Percentiles rank a stretch among this genome's conserved stretches.
Evolutionary conservation across 2,113 vertebrate genomes (phyloP).

Genomic region (Varanus salvator): DNA sequence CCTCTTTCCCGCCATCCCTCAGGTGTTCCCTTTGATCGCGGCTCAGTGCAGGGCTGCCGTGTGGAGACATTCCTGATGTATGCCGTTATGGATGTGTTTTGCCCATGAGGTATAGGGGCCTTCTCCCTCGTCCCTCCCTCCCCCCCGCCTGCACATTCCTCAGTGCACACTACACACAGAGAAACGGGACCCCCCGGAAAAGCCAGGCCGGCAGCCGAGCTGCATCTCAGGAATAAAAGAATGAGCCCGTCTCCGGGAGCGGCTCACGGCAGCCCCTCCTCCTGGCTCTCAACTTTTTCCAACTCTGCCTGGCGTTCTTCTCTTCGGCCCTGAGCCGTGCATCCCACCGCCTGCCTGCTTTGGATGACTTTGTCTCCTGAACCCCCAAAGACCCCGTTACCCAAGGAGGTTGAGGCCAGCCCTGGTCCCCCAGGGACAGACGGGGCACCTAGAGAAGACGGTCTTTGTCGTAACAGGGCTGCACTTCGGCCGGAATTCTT

Average conservation of each 20-base stretch:
- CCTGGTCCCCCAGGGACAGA: not conserved
- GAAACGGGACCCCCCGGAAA: not conserved
- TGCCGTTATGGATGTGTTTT: slow-evolving; percentile 11
- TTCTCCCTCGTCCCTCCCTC: accelerated
- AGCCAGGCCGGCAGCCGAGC: not conserved
- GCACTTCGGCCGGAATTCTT: accelerated
- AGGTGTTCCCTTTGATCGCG: not conserved
- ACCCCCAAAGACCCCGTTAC: not conserved
- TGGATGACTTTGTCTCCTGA: not conserved
- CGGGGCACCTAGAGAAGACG: accelerated
- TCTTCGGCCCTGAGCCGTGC: not conserved
- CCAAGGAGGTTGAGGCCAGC: no score
- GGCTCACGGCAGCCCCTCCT: slow-evolving; percentile 54
- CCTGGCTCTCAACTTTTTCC: slow-evolving; percentile 41
- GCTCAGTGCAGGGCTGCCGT: not conserved
- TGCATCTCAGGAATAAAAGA: not conserved
- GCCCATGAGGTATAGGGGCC: slow-evolving; percentile 33
- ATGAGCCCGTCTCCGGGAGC: not conserved
- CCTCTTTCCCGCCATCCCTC: not conserved
- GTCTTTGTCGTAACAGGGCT: not conserved
- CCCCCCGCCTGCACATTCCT: slow-evolving; percentile 18
- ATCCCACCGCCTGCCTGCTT: not conserved
- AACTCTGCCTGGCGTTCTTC: not conserved
- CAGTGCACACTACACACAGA: accelerated
- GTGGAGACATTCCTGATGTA: slow-evolving; percentile 15